phyloP scores from a whole-genome alignment of 2,888 invertebrate genomes.

The Mimachlamys varia region DNA sequence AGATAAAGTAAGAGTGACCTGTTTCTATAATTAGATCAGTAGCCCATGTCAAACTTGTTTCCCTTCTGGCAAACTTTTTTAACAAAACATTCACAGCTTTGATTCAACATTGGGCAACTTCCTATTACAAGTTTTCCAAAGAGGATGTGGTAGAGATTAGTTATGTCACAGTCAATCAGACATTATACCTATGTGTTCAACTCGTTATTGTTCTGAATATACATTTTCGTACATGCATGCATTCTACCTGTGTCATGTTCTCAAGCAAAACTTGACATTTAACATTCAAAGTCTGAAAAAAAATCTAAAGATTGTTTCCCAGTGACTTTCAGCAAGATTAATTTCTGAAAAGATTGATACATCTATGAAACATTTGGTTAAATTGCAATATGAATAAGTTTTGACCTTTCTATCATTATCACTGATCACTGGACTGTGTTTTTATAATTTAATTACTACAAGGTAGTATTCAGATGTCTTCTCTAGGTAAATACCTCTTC shows the following conservation, averaged over 20 bases:
- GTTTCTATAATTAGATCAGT: not conserved
- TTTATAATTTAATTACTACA: too few species aligned
- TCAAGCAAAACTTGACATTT: not conserved
- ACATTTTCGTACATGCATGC: too few species aligned
- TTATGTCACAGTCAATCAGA: not conserved
- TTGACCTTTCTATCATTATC: too few species aligned
- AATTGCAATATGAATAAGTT: too few species aligned
- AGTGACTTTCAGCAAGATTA: not conserved
- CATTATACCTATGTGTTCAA: not conserved
- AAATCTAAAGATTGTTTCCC: not conserved
- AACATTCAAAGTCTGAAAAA: not conserved
- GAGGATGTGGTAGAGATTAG: not conserved
- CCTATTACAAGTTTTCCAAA: not conserved
- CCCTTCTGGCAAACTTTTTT: not conserved
- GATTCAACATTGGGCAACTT: not conserved
- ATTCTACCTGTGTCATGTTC: not conserved
- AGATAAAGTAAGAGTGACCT: not conserved
- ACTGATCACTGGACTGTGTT: too few species aligned
- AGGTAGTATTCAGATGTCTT: too few species aligned
- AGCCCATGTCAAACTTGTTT: not conserved
- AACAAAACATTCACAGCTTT: not conserved
- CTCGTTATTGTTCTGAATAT: too few species aligned
- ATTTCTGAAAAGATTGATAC: not conserved
- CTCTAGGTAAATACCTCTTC: too few species aligned
- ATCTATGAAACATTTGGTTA: too few species aligned